Evolutionary conservation across 2,888 invertebrate genomes (phyloP), one percentile per base, ranked within the genome.

Genomic region (Deilephila porcellus): DNA sequence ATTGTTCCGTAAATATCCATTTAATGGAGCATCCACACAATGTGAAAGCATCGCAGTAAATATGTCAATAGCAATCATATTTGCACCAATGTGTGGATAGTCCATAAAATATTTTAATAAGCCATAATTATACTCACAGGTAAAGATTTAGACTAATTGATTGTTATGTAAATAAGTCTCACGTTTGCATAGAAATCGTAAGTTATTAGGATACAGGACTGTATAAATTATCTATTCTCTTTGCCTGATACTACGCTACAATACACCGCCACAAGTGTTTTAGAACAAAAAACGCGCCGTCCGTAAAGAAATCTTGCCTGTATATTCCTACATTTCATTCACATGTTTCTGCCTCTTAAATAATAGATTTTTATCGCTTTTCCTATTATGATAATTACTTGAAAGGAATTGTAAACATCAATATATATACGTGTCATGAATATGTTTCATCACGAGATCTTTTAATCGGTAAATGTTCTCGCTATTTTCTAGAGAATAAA

Each of bases 251-350:
- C 5, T n/a, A 37, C 37, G 6, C 14, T 45, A 59, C 62, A 67
- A 56, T 72, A 60, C 73, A 67, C 71, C 72, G 72, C 77, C 77
- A 71, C 76, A 76, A 77, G 76, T 72, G 76, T 73, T 76, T 74
- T 78, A 77, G 73, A 82, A 81, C 78, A 83, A 84, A 74, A 84
- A 85, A 81, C 84, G 86, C 90, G 91, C 91, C 91, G 92, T 91
- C 91, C 91, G 91, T 87, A 83, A 85, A 82, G 78, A 83, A 84
- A 80, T 84, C 81, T 78, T 77, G 79, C 59, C 77, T 83, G 74
- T 82, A 79, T 80, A 77, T 75, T 60, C 60, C 34, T 59, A 64
- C 59, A 64, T 63, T 71, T 71, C 64, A 64, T n/a, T 53, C 63
- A 59, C 19, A 60, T 52, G 32, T 53, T 71, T 71, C 62, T 34